Percentiles rank a stretch among this genome's conserved stretches.
phyloP scores from a whole-genome alignment of 2,113 vertebrate species.

The Pogona vitticeps region DNA sequence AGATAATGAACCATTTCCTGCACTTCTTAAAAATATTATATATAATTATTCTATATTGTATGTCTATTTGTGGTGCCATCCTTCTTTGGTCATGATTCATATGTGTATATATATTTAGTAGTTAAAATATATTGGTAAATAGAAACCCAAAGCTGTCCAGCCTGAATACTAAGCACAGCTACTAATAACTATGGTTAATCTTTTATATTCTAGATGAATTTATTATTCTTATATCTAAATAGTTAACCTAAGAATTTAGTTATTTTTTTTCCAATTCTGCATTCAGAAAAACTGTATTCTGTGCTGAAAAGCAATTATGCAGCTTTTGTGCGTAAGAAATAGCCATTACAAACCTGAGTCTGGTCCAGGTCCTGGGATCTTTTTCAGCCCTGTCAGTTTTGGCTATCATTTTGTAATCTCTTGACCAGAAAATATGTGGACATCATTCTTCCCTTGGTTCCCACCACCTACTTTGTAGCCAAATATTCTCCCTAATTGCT shows the following conservation, averaged over 20 bases:
- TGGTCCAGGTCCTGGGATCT: background rate
- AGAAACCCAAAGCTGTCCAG: background rate
- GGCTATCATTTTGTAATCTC: background rate
- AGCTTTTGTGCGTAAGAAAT: background rate
- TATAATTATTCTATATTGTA: background rate
- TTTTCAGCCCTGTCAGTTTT: background rate
- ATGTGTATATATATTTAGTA: background rate
- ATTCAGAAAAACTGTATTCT: background rate
- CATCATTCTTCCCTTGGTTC: background rate
- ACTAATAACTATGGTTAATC: background rate
- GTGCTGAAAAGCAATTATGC: background rate
- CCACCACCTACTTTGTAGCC: background rate
- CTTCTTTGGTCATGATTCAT: background rate
- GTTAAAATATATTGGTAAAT: no score
- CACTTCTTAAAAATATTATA: no score
- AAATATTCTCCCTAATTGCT: background rate
- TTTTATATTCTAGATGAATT: background rate
- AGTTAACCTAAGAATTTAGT: background rate
- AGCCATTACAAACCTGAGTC: background rate
- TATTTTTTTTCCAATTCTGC: background rate
- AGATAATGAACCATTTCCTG: no score
- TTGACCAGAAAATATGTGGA: background rate
- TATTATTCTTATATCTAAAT: background rate
- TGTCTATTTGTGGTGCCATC: background rate
- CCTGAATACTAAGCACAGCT: background rate